Evolutionary conservation across 2,888 invertebrate species (phyloP).

Genomic region (Cybosia mesomella): DNA sequence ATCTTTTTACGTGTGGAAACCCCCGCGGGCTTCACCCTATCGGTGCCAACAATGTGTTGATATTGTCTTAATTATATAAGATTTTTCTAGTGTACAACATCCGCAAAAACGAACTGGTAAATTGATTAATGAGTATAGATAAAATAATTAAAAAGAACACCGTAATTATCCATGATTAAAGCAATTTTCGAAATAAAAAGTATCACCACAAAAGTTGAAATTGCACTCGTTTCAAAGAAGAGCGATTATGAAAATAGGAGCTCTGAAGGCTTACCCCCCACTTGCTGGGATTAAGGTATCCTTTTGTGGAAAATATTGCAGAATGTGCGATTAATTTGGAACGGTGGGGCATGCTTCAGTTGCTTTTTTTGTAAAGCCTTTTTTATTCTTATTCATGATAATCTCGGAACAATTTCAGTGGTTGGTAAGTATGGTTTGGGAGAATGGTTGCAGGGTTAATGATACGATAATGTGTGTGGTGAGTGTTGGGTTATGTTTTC

Average conservation of each 20-base stretch:
- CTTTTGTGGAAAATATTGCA: constrained; percentile 85
- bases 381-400: constrained; percentile 69
- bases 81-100: too few species aligned
- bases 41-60: too few species aligned
- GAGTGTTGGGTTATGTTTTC: constrained; percentile 16
- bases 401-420: constrained; percentile 71
- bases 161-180: not conserved
- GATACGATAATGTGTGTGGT: constrained; percentile 19
- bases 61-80: too few species aligned
- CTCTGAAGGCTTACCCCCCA: constrained; percentile 72
- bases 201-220: constrained; percentile 19
- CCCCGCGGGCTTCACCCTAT: too few species aligned
- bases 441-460: constrained; percentile 21
- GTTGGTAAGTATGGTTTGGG: constrained; percentile 18
- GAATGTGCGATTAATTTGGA: constrained; percentile 84
- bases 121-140: too few species aligned
- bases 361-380: constrained; percentile 73
- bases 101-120: too few species aligned
- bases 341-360: constrained; percentile 70
- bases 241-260: constrained; percentile 69
- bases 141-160: not conserved
- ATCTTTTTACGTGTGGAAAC: too few species aligned
- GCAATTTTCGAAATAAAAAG: not conserved
- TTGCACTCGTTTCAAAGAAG: constrained; percentile 54
- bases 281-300: constrained; percentile 85